Evolutionary conservation across 2,888 invertebrate genomes (phyloP), one percentile per base, ranked within the genome.

Genomic region (Dynastes grantii): DNA sequence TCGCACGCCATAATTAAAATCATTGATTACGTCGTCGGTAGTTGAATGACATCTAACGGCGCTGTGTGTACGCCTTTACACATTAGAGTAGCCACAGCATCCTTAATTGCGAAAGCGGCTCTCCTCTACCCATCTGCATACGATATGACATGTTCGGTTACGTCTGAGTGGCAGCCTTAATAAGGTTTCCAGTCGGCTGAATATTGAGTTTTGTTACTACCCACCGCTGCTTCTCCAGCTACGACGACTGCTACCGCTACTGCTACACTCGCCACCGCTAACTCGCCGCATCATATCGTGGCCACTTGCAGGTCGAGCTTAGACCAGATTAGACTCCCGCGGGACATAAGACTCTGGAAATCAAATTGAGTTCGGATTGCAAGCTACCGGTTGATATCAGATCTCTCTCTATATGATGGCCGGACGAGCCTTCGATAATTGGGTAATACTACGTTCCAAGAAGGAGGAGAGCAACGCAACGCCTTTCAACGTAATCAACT

Each of bases 301-400:
- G 87, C 88, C 88, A 87, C 88, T 87, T 88, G 87, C 87, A 87
- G 87, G 85, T 86, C 88, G 86, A 87, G 87, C 88, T 88, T 87
- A 87, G 88, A 87, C 87, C 87, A 87, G 88, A 88, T 88, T 88
- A 88, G 86, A 86, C 81, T 87, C 89, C 87, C 87, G 78, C 78
- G 88, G 88, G 88, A 87, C 83, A 83, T 82, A 84, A 85, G 86
- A 86, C 84, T 84, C 87, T 87, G 85, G 86, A 87, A 89, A 89
- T 89, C 89, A 89, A 89, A 89, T 89, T 89, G 89, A 87, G 88
- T 88, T 88, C 87, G 87, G 88, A 88, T 88, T 88, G 87, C 88
- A 83, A 85, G 83, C 83, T 86, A 85, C 85, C 85, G 81, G 84
- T 82, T 84, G 84, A 84, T 86, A 86, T 87, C 86, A 84, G 85